phyloP scores from a whole-genome alignment of 2,113 vertebrate genomes.

The Grantiella picta region DNA sequence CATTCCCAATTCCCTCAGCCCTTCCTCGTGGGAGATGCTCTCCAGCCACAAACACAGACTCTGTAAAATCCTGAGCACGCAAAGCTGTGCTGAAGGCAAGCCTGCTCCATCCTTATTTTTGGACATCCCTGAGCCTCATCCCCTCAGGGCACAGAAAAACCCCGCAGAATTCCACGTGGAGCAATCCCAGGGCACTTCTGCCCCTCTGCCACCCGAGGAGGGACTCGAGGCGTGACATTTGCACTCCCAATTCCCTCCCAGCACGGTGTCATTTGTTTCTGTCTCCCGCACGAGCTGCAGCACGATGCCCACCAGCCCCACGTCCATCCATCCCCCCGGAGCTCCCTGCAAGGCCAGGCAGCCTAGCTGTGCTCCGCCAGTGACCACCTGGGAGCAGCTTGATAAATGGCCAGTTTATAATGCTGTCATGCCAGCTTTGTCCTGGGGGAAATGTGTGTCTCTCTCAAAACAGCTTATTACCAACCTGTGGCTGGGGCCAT shows the following conservation, averaged over 20 bases:
- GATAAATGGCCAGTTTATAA: slow-evolving; percentile 92
- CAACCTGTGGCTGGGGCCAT: slow-evolving; percentile 82
- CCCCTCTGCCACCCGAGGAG: background rate
- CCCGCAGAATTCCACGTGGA: fast-evolving
- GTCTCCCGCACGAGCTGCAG: background rate
- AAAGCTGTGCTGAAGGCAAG: fast-evolving
- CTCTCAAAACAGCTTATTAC: slow-evolving; percentile 87
- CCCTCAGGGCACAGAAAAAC: fast-evolving
- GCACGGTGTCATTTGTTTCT: background rate
- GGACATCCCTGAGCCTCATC: fast-evolving
- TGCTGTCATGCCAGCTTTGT: slow-evolving; percentile 83
- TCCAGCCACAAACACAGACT: background rate
- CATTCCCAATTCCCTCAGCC: background rate
- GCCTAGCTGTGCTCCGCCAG: slow-evolving; percentile 6
- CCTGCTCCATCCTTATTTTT: fast-evolving
- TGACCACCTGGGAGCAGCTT: slow-evolving; percentile 81
- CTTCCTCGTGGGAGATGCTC: background rate
- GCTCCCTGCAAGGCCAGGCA: background rate
- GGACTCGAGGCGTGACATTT: background rate
- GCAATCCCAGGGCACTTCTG: background rate
- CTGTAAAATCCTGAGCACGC: fast-evolving
- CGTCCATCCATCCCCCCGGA: background rate
- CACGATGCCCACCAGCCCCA: background rate
- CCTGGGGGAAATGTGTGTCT: slow-evolving; percentile 84
- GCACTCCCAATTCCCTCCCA: background rate